Percentiles rank a stretch among this genome's conserved stretches.
These are phyloP conservation scores for Probaryconus sp. DNA, from an alignment of 1,140 invertebrate species.

Conservation along the genomic window DNA sequence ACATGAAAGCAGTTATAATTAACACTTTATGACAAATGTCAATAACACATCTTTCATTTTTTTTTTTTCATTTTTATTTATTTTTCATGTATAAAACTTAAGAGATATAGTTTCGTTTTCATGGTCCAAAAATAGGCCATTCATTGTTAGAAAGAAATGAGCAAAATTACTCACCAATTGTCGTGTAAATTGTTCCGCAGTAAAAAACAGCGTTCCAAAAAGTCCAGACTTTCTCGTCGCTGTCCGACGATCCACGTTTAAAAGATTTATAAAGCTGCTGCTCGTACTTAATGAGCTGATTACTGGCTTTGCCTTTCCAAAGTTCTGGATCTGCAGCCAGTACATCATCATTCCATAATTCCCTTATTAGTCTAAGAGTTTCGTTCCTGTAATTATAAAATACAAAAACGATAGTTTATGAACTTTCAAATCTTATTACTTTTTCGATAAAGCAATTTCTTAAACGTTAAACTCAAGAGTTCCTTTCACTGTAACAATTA, in stretches of 20 bases:
- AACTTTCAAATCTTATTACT: too few relatives aligned
- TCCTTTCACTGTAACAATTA: too few relatives aligned
- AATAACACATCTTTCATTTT: conserved; percentile 44
- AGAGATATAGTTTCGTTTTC: conserved; percentile 35
- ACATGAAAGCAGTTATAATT: conserved; percentile 44
- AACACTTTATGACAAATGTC: conserved; percentile 38
- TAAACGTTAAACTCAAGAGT: too few relatives aligned
- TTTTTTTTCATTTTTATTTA: too few relatives aligned
- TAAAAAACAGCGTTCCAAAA: conserved; percentile 96
- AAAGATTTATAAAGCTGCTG: conserved; percentile 79
- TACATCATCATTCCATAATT: conserved; percentile 68
- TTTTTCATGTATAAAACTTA: too few relatives aligned
- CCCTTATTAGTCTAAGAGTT: conserved; percentile 66
- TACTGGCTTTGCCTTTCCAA: conserved; percentile 76
- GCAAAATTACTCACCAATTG: conserved; percentile 86
- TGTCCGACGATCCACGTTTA: conserved; percentile 76
- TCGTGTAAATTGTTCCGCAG: conserved; percentile 94
- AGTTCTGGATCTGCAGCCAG: conserved; percentile 69
- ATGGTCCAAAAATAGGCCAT: too few relatives aligned
- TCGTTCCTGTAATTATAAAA: conserved; percentile 67
- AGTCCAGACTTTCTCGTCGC: conserved; percentile 84
- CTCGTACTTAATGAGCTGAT: conserved; percentile 79
- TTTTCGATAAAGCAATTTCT: too few relatives aligned
- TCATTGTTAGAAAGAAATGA: too few relatives aligned
- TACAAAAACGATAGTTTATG: background rate